Conservation (phyloP, 2,888 invertebrate species). For the Phymatocera aterrima region DNA sequence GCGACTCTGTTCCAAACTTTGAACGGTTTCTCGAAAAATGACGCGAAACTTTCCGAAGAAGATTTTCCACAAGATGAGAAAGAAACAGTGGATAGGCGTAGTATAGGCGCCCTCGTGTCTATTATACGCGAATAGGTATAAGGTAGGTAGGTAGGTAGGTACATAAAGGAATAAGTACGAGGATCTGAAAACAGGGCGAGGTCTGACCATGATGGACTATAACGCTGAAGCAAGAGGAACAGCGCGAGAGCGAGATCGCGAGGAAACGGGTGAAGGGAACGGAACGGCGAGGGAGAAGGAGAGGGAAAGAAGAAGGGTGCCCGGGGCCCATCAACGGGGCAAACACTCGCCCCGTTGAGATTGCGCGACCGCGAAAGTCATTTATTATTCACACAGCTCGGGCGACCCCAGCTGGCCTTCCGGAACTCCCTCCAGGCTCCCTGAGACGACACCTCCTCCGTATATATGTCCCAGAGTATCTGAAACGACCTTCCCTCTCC, state of each 20-base stretch:
- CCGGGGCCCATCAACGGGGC: slow-evolving; percentile 69
- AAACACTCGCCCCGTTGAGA: slow-evolving; percentile 71
- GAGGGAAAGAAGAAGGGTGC: slow-evolving; percentile 42
- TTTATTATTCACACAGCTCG: slow-evolving; percentile 70
- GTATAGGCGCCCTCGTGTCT: too few species aligned
- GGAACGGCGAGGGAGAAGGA: too few species aligned
- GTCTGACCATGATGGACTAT: background rate
- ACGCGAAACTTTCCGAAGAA: too few species aligned
- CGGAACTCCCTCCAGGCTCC: background rate
- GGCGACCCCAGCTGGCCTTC: slow-evolving; percentile 38
- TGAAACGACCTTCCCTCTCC: background rate
- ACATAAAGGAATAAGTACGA: background rate
- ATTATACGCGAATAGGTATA: too few species aligned
- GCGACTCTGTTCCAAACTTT: too few species aligned
- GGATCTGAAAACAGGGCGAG: slow-evolving; percentile 7
- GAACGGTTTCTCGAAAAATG: too few species aligned
- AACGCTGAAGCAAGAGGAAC: slow-evolving; percentile 37
- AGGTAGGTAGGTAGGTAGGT: background rate
- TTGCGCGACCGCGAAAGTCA: slow-evolving; percentile 71
- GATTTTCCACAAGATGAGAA: too few species aligned
- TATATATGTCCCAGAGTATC: background rate
- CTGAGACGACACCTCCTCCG: background rate
- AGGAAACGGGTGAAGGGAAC: too few species aligned
- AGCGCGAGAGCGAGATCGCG: slow-evolving; percentile 51
- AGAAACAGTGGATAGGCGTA: too few species aligned